Evolutionary conservation across 2,113 vertebrate genomes (phyloP), one percentile per base, ranked within the genome.

Genomic region (Colius striatus): DNA sequence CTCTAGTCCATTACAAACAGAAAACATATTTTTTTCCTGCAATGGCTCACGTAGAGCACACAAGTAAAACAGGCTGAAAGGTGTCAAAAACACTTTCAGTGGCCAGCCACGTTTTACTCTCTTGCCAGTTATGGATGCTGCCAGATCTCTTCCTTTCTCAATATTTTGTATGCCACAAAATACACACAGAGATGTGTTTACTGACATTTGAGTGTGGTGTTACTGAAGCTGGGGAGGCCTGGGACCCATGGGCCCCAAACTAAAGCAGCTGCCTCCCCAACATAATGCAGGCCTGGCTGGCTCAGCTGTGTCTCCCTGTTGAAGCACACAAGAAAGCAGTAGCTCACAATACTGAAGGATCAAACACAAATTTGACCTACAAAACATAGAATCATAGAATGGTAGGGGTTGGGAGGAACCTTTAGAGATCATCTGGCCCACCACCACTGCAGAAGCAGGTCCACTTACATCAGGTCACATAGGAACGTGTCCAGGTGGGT

Each of bases 191-290:
- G 2, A 11, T 2, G 5, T 27, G 16, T 16, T 23, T 30, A 25
- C 19, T 0, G 2, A 41, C 1, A 18, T 13, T 27, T 3, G 1
- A 0, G 2, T 5, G 38, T 0, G 3, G 25, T 3, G 22, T 1
- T 5, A 3, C 54, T 2, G 0, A 38, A 36, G 27, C 41, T 61
- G 67, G 30, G 57, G 36, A 67, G 45, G 30, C 5, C 48, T 41
- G 8, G 8, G 32, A 38, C 5, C 30, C 20, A 34, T 0, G 16
- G 63, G n/a, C 55, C 19, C 22, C 0, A 2, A 53, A 21, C 8
- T 9, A 6, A 16, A 78, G 43, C 36, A 26, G 75, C 21, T 23
- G 60, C 5, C n/a, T 10, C 57, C 41, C 10, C 41, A 17, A 14
- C 2, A 13, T 7, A 50, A 25, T 2, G 0, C 30, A 20, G 68